Percentiles rank a stretch among this genome's conserved stretches.
These are phyloP conservation scores for Epinotia brunnichana DNA, from an alignment of 2,888 invertebrate genomes.

Conservation along the genomic window DNA sequence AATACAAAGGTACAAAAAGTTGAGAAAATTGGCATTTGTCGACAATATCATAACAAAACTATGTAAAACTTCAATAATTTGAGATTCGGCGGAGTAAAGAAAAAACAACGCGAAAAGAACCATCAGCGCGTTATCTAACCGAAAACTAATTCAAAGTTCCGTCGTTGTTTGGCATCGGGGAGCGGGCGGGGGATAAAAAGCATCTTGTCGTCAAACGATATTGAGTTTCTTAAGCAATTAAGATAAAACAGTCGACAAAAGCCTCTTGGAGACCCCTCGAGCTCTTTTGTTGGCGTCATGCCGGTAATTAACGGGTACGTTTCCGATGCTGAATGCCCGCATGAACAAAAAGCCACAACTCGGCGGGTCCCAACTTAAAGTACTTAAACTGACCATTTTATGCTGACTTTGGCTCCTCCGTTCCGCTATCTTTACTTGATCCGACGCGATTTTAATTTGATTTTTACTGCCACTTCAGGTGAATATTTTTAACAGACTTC, in stretches of 20 bases:
- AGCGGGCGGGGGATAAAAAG: constrained; percentile 74
- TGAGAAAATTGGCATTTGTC: constrained; percentile 32
- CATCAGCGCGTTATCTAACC: constrained; percentile 69
- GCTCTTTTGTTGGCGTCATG: constrained; percentile 63
- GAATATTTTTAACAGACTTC: background rate
- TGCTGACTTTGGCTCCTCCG: constrained; percentile 3
- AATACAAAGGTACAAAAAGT: constrained; percentile 49
- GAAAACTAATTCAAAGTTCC: constrained; percentile 80
- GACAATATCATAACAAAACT: constrained; percentile 59
- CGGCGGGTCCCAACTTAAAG: constrained; percentile 43
- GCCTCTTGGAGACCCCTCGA: constrained; percentile 62
- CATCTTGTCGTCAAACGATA: constrained; percentile 80
- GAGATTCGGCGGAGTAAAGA: constrained; percentile 62
- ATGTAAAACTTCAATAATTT: constrained; percentile 63
- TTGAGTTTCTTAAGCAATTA: constrained; percentile 82
- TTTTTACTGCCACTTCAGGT: background rate
- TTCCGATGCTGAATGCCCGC: constrained; percentile 62
- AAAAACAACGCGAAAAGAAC: constrained; percentile 40
- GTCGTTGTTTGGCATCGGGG: constrained; percentile 75
- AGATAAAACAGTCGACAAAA: constrained; percentile 79
- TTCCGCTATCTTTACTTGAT: background rate
- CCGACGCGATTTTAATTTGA: background rate
- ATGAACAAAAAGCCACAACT: constrained; percentile 52
- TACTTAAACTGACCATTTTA: constrained; percentile 28
- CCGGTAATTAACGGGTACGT: constrained; percentile 69